These are phyloP conservation scores for Manacus vitellinus DNA, from an alignment of 2,113 vertebrate species.

Conservation along the genomic window DNA sequence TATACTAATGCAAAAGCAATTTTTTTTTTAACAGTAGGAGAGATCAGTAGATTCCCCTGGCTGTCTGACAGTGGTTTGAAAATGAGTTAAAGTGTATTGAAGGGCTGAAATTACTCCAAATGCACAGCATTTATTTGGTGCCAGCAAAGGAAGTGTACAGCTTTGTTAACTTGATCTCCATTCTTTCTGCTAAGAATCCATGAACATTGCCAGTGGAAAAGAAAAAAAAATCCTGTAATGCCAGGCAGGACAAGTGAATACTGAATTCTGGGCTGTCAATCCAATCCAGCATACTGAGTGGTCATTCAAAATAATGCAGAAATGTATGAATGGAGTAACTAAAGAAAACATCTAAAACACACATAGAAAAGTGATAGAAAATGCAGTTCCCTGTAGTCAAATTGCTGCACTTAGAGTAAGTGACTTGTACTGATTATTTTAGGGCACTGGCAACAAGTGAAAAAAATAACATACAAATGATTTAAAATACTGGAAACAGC, in stretches of 20 bases:
- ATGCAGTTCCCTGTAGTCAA: neutral
- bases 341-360: neutral
- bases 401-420: neutral
- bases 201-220: neutral
- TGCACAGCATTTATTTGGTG: neutral
- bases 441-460: neutral
- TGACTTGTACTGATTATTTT: neutral
- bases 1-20: neutral
- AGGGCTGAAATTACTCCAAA: neutral
- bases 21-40: neutral
- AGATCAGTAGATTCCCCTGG: neutral
- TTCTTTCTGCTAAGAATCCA: neutral
- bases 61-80: neutral
- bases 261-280: neutral
- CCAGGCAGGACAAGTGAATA: neutral
- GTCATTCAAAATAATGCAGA: neutral
- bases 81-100: neutral
- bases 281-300: neutral
- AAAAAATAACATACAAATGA: neutral
- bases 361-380: neutral
- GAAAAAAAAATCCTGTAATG: neutral
- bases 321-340: neutral
- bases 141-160: neutral
- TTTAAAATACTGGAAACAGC: neutral
- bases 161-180: constrained; percentile 4